These are phyloP conservation scores for Mormyrus hasselquistii DNA, from an alignment of 2,797 vertebrate genomes.

Conservation along the genomic window DNA sequence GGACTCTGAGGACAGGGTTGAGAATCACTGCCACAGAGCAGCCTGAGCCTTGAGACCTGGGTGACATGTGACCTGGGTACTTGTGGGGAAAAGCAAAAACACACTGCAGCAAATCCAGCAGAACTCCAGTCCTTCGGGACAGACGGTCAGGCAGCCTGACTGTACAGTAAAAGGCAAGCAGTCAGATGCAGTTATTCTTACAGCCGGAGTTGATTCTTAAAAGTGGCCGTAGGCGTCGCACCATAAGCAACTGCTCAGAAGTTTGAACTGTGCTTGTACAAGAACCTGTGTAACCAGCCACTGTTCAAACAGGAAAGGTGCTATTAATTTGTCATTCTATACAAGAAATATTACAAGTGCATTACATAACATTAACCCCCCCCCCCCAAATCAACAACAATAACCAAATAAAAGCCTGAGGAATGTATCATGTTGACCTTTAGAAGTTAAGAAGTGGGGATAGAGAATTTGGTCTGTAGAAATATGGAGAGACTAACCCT, in stretches of 20 bases:
- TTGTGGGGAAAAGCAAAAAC: background rate
- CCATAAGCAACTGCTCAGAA: background rate
- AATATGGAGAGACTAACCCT: background rate
- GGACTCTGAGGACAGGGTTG: background rate
- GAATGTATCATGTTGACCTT: background rate
- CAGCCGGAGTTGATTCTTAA: background rate
- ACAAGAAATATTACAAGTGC: background rate
- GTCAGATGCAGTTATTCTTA: background rate
- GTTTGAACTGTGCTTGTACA: background rate
- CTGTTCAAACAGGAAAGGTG: background rate
- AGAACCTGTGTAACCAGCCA: background rate
- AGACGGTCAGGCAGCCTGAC: background rate
- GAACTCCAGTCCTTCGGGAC: background rate
- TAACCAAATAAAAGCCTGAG: background rate
- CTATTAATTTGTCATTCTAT: background rate
- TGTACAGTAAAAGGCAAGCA: background rate
- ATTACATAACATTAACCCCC: background rate
- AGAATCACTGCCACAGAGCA: background rate
- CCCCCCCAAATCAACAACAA: background rate
- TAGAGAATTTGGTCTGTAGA: background rate
- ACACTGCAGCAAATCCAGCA: background rate
- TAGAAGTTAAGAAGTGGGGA: background rate
- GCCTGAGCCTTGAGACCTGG: background rate
- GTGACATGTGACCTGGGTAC: background rate
- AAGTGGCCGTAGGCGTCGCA: background rate